Evolutionary conservation across 2,888 invertebrate species (phyloP).

Genomic region (Cantharis lateralis): DNA sequence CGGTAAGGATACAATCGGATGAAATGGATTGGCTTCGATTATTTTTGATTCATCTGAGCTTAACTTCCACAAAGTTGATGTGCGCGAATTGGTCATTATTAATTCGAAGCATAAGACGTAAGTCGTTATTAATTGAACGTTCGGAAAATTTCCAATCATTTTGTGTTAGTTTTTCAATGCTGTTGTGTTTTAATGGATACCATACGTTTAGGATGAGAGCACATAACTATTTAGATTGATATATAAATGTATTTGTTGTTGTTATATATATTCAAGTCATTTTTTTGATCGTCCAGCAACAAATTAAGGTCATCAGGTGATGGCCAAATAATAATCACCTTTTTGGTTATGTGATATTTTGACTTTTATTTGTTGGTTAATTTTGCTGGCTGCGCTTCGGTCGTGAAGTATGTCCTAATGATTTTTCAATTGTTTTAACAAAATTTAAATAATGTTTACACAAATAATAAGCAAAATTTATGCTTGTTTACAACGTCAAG

Average conservation of each 20-base stretch:
- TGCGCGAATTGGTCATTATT: conserved; percentile 76
- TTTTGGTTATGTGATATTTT: not conserved
- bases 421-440: not conserved
- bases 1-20: conserved; percentile 56
- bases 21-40: conserved; percentile 65
- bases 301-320: not conserved
- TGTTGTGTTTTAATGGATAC: not conserved
- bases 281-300: not conserved
- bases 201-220: not conserved
- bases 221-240: not conserved
- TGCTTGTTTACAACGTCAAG: not conserved
- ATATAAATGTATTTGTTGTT: not conserved
- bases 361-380: not conserved
- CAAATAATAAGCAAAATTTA: not conserved
- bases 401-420: not conserved
- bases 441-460: not conserved
- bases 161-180: not conserved
- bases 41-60: conserved; percentile 77
- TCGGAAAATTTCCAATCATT: not conserved
- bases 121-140: conserved; percentile 60
- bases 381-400: not conserved
- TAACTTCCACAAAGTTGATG: conserved; percentile 82
- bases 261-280: not conserved
- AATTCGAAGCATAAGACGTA: conserved; percentile 75
- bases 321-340: not conserved